Evolutionary conservation across 2,113 vertebrate species (phyloP), one percentile per base, ranked within the genome.

Genomic region (Xenopus laevis): DNA sequence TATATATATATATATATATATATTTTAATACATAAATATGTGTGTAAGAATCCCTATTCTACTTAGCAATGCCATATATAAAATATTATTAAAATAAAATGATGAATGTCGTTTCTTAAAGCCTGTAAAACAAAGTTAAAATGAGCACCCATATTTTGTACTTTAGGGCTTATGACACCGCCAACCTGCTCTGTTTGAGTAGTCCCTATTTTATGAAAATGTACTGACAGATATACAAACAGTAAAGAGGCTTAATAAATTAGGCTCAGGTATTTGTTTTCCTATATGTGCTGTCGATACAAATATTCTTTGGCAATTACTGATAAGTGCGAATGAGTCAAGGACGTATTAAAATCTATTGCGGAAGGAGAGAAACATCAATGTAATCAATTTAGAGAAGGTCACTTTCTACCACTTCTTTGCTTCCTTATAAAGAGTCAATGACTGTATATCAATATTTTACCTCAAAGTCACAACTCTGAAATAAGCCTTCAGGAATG

Each of bases 251-350:
- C 68, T 68, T 74, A 40, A 74, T 67, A 68, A 74, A 74, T 67
- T 50, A 68, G 40, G 40, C 65, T 58, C 23, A 50, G 67, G 55
- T 15, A 50, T 68, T 74, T 57, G 44, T 68, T 74, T 61, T 74
- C 27, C 52, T 68, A 67, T 68, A 57, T 68, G 53, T 47, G 45
- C 52, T 74, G 72, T 61, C 65, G 46, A 74, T 74, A 68, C 64
- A 74, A 68, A 68, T 60, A 68, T 74, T 68, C 58, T 68, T 40
- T 70, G 65, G 55, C 64, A 74, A 68, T 74, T 74, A 67, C 72
- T 61, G 72, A 74, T 74, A 74, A 68, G 72, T 74, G 64, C 44
- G 4, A 74, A 74, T 74, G 64, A 74, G 65, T 68, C 72, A 74
- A 68, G 72, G 72, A 61, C 66, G 72, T 74, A 74, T 30, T 74